phyloP scores from a whole-genome alignment of 2,113 vertebrate species.

The Myanophis thanlyinensis region DNA sequence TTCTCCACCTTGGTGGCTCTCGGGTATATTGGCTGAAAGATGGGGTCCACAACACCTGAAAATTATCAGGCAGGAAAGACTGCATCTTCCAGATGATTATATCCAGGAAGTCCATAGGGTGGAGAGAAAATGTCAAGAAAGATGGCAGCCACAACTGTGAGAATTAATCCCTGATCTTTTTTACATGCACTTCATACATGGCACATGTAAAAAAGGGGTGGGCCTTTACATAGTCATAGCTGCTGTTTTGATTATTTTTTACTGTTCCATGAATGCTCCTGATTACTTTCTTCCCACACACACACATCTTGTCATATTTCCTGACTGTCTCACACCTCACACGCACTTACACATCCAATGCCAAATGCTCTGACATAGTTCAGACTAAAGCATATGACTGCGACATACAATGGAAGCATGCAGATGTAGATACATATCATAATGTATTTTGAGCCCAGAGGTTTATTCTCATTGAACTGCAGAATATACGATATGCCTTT shows the following conservation, averaged over 20 bases:
- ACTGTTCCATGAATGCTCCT: neutral
- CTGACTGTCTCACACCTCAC: neutral
- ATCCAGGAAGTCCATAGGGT: neutral
- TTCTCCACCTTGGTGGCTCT: neutral
- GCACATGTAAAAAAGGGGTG: neutral
- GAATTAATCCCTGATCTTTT: neutral
- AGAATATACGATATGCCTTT: neutral
- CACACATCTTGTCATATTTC: neutral
- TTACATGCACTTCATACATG: neutral
- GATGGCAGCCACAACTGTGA: neutral
- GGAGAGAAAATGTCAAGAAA: neutral
- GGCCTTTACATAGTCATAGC: neutral
- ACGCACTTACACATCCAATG: neutral
- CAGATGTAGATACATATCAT: neutral
- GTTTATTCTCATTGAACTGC: neutral
- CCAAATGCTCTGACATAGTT: neutral
- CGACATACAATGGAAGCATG: neutral
- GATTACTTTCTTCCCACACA: neutral
- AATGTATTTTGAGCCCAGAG: neutral
- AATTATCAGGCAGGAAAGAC: neutral
- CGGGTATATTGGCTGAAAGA: neutral
- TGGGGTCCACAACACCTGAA: neutral
- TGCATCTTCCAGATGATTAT: neutral
- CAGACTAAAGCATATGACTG: neutral
- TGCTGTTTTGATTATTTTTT: neutral